Evolutionary conservation across 2,888 invertebrate genomes (phyloP).

Genomic region (Heliothis peltigera): DNA sequence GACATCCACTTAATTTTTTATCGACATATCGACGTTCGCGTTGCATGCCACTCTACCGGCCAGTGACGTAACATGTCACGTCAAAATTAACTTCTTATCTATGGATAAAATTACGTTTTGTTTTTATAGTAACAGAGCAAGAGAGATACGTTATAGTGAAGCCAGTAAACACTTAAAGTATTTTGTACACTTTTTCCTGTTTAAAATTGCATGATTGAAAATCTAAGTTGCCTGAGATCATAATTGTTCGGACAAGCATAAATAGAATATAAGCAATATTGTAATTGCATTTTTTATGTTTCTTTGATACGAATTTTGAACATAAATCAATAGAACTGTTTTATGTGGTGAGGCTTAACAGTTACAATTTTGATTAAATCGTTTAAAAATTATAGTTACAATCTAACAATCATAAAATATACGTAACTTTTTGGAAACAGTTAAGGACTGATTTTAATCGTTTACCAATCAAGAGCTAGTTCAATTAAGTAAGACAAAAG

Average conservation of each 20-base stretch:
- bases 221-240: not conserved
- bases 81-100: slow-evolving; percentile 35
- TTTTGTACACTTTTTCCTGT: not conserved
- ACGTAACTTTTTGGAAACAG: not conserved
- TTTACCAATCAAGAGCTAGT: slow-evolving; percentile 1
- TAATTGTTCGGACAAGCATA: not conserved
- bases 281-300: not conserved
- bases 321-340: not conserved
- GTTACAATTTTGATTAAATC: not conserved
- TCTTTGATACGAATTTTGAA: not conserved
- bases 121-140: slow-evolving; percentile 9
- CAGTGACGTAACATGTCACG: slow-evolving; percentile 36
- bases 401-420: not conserved
- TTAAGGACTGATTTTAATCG: not conserved
- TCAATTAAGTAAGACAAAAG: slow-evolving; percentile 32
- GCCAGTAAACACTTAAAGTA: not conserved
- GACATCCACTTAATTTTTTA: slow-evolving; percentile 28
- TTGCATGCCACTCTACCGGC: slow-evolving; percentile 9
- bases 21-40: slow-evolving; percentile 20
- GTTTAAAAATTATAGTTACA: not conserved
- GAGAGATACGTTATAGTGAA: not conserved
- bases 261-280: not conserved
- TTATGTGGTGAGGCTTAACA: not conserved
- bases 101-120: slow-evolving; percentile 26
- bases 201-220: not conserved